Base-by-base conservation (phyloP, 1,140 invertebrate genomes). In the Triops longicaudatus region DNA sequence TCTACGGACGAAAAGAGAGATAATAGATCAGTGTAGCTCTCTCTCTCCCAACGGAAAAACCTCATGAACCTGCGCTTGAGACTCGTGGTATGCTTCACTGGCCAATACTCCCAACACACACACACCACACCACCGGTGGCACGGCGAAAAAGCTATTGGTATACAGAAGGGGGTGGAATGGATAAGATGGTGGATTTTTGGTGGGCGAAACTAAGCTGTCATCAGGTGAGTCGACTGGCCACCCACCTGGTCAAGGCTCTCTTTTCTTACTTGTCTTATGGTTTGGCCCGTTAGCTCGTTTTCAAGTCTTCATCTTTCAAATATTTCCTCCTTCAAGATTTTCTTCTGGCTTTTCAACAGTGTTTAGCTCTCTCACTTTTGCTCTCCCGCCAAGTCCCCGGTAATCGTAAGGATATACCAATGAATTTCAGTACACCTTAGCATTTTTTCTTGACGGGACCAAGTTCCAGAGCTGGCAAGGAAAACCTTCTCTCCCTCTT, bases 131-230 rank as follows among this genome's bases (percentile, higher is more conserved):
- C 31, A 37, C 31, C 31, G 31, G 31, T 37, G 31, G 31, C 31
- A 17, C 5, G 50, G n/a, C n/a, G 44, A 63, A 22, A 6, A 63
- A 22, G n/a, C 7, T 22, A 63, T 63, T 63, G 50, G 50, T 63
- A 22, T 63, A 63, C 22, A 37, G 31, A 63, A 63, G 50, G 50
- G 50, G 50, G 50, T 63, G 50, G 50, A 63, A 63, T 63, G 50
- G 50, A 63, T 63, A 63, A 63, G 50, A 63, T 9, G 50, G 50
- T 63, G 50, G 50, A 63, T 63, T n/a, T 63, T 63, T 63, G 50
- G 50, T 63, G 50, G 50, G 50, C 50, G 50, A 63, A 63, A 63
- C 50, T 63, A 63, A 63, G 50, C 50, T 63, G 50, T 63, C 50
- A 63, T 63, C 50, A 63, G 50, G 50, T 63, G 50, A 63, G 50